phyloP scores from a whole-genome alignment of 2,113 vertebrate genomes.

The Pangasianodon gigas region DNA sequence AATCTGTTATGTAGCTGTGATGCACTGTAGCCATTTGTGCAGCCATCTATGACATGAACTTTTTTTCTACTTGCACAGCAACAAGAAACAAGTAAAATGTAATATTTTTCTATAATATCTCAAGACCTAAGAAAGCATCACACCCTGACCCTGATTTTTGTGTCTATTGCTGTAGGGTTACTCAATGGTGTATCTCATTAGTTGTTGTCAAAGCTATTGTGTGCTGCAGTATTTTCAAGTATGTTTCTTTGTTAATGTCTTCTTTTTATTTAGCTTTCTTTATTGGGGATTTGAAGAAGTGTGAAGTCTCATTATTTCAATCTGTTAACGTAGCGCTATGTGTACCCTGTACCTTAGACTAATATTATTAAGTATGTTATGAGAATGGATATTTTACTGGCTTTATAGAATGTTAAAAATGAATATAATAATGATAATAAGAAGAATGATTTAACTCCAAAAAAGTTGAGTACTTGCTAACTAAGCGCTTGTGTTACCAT shows the following conservation, averaged over 20 bases:
- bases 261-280: slow-evolving; percentile 80
- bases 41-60: slow-evolving; percentile 37
- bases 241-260: slow-evolving; percentile 80
- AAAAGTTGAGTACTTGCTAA: slow-evolving; percentile 92
- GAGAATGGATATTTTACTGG: slow-evolving; percentile 99
- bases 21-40: slow-evolving; percentile 46
- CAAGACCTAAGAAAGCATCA: slow-evolving; percentile 76
- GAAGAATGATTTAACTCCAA: slow-evolving; percentile 83
- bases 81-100: slow-evolving; percentile 51
- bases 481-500: slow-evolving; percentile 98
- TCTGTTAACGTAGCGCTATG: slow-evolving; percentile 88
- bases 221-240: slow-evolving; percentile 92
- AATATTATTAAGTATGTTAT: slow-evolving; percentile 95
- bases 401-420: slow-evolving; percentile 96
- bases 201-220: slow-evolving; percentile 87
- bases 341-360: slow-evolving; percentile 92
- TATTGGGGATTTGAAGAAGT: slow-evolving; percentile 69
- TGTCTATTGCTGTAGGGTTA: slow-evolving; percentile 87
- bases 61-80: slow-evolving; percentile 56
- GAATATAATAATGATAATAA: slow-evolving; percentile 78
- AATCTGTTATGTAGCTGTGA: slow-evolving; percentile 48
- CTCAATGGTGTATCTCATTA: slow-evolving; percentile 88
- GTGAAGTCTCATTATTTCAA: slow-evolving; percentile 77
- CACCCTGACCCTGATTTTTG: slow-evolving; percentile 76
- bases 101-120: slow-evolving; percentile 66